Base-by-base conservation (phyloP, 2,888 invertebrate genomes). In the Agrenia bidenticulata region DNA sequence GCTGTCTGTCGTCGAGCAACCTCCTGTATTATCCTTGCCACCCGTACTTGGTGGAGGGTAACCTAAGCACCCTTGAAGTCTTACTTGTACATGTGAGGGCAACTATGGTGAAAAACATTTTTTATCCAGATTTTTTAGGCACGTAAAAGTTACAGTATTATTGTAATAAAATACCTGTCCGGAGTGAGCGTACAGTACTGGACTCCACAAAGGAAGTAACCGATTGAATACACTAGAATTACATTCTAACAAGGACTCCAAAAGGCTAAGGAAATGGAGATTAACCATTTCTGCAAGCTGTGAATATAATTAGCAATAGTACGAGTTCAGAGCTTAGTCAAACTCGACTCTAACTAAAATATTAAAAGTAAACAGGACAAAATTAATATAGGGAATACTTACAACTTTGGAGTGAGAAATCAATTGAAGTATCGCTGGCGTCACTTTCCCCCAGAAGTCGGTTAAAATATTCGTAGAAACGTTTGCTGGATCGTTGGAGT, bases 381-480 rank as follows among this genome's bases (percentile, higher is more conserved):
- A 7, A 21, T 13, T 4, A 2, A 17, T 37, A 26, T 37, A 17
- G 5, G 15, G 37, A 2, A 26, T 26, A 81, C 87, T 84, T 77
- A 94, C 92, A 80, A 92, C 87, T 85, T 92, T 96, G 13, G 95
- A 91, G 78, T 92, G 90, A 13, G 91, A 89, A 41, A 98, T 88
- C 64, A 99, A 84, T 79, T 97, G 94, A 69, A 99, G 83, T 64
- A 99, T 89, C 69, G 91, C 92, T 0, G 98, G 98, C 42, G 98
- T 97, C 5, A 99, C 91, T 81, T 97, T 92, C 58, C 93, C 92
- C 99, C 99, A 99, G 84, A 99, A 99, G 82, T 98, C 97, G 76
- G 96, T 88, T 61, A 98, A 84, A 73, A 94, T 90, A 73, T 88
- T 89, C 81, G 89, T 85, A 1, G 89, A 88, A 15, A 87, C 83